Conservation (phyloP, 2,113 vertebrate species). For the Hyperopisus bebe region DNA sequence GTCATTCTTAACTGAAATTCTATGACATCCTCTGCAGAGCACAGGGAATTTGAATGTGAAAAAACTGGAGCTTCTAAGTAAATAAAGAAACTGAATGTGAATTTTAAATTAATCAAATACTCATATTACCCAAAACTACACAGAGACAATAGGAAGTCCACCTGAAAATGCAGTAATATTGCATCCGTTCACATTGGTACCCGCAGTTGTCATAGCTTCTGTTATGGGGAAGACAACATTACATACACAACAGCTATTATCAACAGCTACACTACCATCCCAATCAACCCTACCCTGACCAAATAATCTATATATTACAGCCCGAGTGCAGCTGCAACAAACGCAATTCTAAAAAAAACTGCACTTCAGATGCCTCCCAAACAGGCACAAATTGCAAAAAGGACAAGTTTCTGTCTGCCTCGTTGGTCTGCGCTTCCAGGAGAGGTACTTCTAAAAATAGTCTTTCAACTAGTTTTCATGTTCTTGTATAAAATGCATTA, state of each 20-base stretch:
- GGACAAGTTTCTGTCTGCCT: background rate
- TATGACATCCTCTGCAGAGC: background rate
- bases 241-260: background rate
- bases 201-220: background rate
- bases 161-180: background rate
- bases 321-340: background rate
- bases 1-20: background rate
- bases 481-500: slow-evolving; percentile 11
- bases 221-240: too few relatives aligned
- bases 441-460: slow-evolving; percentile 2
- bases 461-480: background rate
- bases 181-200: background rate
- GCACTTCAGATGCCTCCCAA: background rate
- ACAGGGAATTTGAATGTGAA: background rate
- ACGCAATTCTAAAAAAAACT: background rate
- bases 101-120: background rate
- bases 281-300: background rate
- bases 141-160: background rate
- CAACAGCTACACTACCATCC: background rate
- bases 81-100: background rate
- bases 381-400: background rate
- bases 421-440: background rate
- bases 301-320: background rate
- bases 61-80: background rate
- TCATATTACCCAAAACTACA: background rate